Evolutionary conservation across 2,113 vertebrate species (phyloP), one percentile per base, ranked within the genome.

Genomic region (Psilopsiagon aymara): DNA sequence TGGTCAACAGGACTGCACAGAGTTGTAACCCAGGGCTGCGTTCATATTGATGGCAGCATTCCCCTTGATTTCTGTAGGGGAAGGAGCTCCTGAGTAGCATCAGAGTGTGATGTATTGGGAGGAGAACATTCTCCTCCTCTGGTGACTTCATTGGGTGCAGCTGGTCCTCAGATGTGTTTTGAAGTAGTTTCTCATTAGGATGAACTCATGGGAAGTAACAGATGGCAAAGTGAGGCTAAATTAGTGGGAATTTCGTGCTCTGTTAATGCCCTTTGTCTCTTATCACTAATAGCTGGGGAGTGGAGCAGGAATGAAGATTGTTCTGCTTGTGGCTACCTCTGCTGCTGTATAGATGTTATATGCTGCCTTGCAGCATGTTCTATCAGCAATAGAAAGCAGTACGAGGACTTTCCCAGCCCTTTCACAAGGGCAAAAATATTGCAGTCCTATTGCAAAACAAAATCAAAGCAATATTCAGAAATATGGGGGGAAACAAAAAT

Each of bases 161-260:
- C 82, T 92, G 82, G 74, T 82, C 75, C 70, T 94, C 62, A 69
- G 64, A 91, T 76, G 73, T 82, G 51, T 95, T 94, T 94, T 88
- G 91, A 95, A 95, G 78, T 86, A 77, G 29, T 63, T 89, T 93
- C 93, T 94, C 81, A 60, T 96, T 94, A 92, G 76, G 71, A 91
- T 83, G 81, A 94, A 51, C 90, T 96, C 27, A 64, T 17, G 76
- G 89, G 78, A 86, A 87, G 90, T 88, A 95, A 90, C 92, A 96
- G 95, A 96, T 97, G 93, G 94, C 6, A 7, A 93, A 92, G 46
- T 41, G 41, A 87, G 52, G 64, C 85, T 81, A 78, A 95, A 96
- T 92, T 83, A 94, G 74, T 18, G 63, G 90, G 90, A 92, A 91
- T 37, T 70, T 92, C 63, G 88, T 82, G 43, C 71, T 91, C 52